Evolutionary conservation across 2,797 vertebrate genomes (phyloP), one percentile per base, ranked within the genome.

Genomic region (Champsocephalus esox): DNA sequence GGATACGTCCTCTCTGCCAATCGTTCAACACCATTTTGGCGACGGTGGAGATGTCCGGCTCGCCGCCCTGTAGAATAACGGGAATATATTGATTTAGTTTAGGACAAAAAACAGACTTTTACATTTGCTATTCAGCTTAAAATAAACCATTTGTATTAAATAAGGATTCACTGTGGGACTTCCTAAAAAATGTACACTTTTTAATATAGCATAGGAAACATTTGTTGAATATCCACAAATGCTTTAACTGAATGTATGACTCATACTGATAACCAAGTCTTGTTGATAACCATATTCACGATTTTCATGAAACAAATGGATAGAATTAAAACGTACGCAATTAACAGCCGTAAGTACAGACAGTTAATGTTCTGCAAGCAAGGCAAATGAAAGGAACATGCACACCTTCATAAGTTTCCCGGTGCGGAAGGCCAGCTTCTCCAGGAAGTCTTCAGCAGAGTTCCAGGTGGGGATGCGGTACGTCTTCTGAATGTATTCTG

Each of bases 11-110:
- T 59, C 98, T 94, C 92, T 99, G 98, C 98, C 98, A 99, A 83
- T 99, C 98, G 41, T 99, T 99, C 73, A 99, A 93, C 85, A 99
- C 98, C 98, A 99, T 99, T 91, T 99, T 99, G 79, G 98, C 96
- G 80, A 99, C 97, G 0, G 97, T 98, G 43, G 93, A 79, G 50
- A 97, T 51, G 88, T 99, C 98, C n/a, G 98, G 98, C 80, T 99
- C 98, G 16, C 97, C 98, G 2, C 98, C 98, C 98, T 99, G 87
- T 44, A 89, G 34, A 21, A 74, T 6, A 81, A 21, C 34, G 65
- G 76, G 2, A 73, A 79, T 5, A 65, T 11, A 62, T 32, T 19
- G 51, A 9, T 73, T 14, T 67, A 57, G 9, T 8, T 65, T 38
- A 38, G 54, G 12, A 67, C 50, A 46, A 12, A 17, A 73, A 71